These are phyloP conservation scores for Falco novaeseelandiae DNA, from an alignment of 2,797 vertebrate species.

Conservation along the genomic window DNA sequence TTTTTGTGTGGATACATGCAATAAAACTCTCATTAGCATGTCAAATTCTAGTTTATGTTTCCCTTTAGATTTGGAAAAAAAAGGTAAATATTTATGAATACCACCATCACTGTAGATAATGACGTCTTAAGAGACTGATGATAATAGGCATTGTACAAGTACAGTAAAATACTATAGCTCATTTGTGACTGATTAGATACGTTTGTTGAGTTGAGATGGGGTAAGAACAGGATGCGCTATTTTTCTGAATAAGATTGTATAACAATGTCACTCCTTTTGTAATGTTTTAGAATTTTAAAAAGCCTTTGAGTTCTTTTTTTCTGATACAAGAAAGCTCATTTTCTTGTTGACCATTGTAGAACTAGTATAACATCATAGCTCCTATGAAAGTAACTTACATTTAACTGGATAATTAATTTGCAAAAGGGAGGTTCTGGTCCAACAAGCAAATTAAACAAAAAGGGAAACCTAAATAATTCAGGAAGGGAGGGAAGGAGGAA, in stretches of 20 bases:
- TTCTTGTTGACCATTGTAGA: background rate
- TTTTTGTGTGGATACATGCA: background rate
- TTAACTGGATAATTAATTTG: conserved; percentile 42
- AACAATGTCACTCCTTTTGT: background rate
- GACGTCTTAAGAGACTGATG: background rate
- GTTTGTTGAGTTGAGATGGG: background rate
- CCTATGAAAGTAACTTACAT: background rate
- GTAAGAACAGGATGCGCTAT: background rate
- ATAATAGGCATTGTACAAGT: background rate
- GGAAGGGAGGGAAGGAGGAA: background rate
- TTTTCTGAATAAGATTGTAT: background rate
- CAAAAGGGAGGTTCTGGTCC: conserved; percentile 35
- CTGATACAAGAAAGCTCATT: background rate
- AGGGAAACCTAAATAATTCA: conserved; percentile 22
- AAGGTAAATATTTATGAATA: background rate
- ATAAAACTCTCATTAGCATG: background rate
- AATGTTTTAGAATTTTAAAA: background rate
- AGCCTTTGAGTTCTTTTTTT: background rate
- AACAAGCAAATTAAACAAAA: conserved; percentile 46
- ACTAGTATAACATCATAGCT: background rate
- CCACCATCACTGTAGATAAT: background rate
- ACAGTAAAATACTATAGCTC: background rate
- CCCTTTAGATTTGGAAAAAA: background rate
- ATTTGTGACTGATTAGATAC: background rate
- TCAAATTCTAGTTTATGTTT: background rate